These are phyloP conservation scores for Ruditapes philippinarum DNA, from an alignment of 1,140 invertebrate genomes.

Conservation along the genomic window DNA sequence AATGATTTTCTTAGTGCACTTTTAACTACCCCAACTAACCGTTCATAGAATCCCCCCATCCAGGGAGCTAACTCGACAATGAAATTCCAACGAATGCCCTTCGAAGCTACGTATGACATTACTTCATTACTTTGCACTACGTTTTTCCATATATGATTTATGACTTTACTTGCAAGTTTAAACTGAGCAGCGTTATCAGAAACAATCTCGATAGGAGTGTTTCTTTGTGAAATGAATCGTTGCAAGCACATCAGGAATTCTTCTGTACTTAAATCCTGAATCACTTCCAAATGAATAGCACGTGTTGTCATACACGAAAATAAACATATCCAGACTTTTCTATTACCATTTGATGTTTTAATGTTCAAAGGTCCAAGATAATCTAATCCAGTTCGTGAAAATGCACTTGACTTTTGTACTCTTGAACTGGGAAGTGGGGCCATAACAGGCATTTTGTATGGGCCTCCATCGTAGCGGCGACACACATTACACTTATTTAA, in stretches of 20 bases:
- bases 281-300: too few relatives aligned
- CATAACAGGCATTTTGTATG: constrained; percentile 37
- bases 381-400: not conserved
- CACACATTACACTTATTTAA: not conserved
- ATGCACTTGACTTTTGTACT: not conserved
- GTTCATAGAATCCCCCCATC: too few relatives aligned
- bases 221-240: not conserved
- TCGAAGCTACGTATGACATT: too few relatives aligned
- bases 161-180: too few relatives aligned
- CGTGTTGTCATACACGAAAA: constrained; percentile 1
- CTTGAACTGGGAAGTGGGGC: not conserved
- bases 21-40: too few relatives aligned
- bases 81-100: not conserved
- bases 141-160: too few relatives aligned
- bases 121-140: too few relatives aligned
- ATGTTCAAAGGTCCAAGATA: constrained; percentile 3
- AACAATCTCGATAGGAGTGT: not conserved
- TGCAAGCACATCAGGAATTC: not conserved
- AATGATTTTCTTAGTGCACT: too few relatives aligned
- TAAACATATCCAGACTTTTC: constrained; percentile 23
- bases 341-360: not conserved
- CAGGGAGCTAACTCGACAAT: constrained; percentile 1
- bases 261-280: too few relatives aligned
- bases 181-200: constrained; percentile 13
- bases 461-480: constrained; percentile 10